Base-by-base conservation (phyloP, 2,888 invertebrate genomes). In the Saturnia japonica region DNA sequence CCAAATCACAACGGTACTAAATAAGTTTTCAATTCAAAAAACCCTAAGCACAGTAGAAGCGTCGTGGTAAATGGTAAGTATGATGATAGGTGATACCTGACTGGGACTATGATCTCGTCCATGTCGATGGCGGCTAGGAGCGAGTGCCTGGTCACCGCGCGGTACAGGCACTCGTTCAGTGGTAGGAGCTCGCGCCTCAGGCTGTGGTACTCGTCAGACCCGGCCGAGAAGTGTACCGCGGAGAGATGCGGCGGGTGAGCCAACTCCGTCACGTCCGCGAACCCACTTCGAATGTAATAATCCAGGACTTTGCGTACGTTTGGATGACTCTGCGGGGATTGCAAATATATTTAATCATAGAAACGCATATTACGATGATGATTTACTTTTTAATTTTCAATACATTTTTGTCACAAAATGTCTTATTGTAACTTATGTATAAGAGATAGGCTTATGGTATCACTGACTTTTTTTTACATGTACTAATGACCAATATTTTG, bases 121-220 rank as follows among this genome's bases (percentile, higher is more conserved):
- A 72, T 42, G 51, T 76, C 76, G 3, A 75, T 66, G 16, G 68
- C 68, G 2, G 74, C 73, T 25, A 76, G 19, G 73, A 75, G 74
- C 62, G 69, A 43, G 68, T 73, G 71, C 3, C 42, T 42, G 22
- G 51, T 45, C 11, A 71, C 19, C 19, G 72, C 72, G 40, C 75
- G 71, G 68, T 75, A 76, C 22, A 76, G 47, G 22, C 75, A 75
- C 68, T 76, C 76, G 66, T 76, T 76, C 1, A 75, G 62, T 0
- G 76, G 70, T 45, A 72, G 66, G 12, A 76, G 70, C 67, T 74
- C 74, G 25, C 73, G 69, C 54, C 76, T 45, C 47, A 70, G 19
- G 28, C 73, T 74, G 12, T 34, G 54, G 68, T 71, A 74, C 28
- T 70, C 73, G 4, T 51, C 62, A 1, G 12, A 14, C 0, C 0